Evolutionary conservation across 1,140 invertebrate species (phyloP).

Genomic region (Leptinotarsa defecta): DNA sequence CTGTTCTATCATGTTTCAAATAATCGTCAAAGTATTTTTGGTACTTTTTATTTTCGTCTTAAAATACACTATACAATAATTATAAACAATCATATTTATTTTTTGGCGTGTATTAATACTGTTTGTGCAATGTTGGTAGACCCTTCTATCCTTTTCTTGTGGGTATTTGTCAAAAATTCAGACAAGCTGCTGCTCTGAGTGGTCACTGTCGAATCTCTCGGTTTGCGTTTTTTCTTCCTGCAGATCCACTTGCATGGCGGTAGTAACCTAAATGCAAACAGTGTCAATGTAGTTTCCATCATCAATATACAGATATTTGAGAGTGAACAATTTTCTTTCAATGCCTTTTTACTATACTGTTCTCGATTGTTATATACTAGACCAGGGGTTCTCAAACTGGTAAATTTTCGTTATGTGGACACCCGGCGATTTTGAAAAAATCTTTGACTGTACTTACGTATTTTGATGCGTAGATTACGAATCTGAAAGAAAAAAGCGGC

Average conservation of each 20-base stretch:
- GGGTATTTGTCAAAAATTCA: conserved; percentile 46
- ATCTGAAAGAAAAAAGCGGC: no score
- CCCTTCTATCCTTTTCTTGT: conserved; percentile 38
- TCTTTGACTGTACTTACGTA: no score
- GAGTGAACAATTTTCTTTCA: no score
- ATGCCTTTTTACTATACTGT: no score
- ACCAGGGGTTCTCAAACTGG: no score
- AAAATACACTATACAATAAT: neutral
- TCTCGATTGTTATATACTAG: no score
- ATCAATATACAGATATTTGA: no score
- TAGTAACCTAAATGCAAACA: conserved; percentile 51
- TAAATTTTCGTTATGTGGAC: no score
- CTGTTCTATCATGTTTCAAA: neutral
- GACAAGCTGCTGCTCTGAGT: conserved; percentile 50
- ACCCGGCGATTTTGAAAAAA: no score
- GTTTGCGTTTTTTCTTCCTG: conserved; percentile 47
- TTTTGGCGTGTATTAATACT: conserved; percentile 43
- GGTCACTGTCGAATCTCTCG: conserved; percentile 41
- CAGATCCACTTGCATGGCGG: conserved; percentile 60
- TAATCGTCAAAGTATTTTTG: neutral
- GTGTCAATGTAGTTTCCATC: neutral
- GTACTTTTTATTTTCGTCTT: conserved; percentile 21
- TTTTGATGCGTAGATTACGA: no score
- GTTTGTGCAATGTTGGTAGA: conserved; percentile 40
- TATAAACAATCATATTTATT: conserved; percentile 26